These are phyloP conservation scores for Taxidea taxus DNA, from an alignment of 2,113 vertebrate species.

Conservation along the genomic window DNA sequence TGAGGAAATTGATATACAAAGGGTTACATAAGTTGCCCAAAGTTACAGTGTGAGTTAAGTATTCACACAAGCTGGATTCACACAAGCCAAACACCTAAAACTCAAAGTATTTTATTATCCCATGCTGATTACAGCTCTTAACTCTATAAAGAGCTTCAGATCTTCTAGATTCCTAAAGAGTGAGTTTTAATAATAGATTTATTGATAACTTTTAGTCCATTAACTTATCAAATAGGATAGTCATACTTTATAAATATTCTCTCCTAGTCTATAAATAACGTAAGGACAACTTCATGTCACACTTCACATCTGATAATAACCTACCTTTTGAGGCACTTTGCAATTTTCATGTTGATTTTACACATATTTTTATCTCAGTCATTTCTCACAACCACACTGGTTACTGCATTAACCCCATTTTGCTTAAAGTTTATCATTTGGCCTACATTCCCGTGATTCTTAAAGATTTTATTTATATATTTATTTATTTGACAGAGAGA, in stretches of 20 bases:
- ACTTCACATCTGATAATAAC: background rate
- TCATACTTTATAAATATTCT: background rate
- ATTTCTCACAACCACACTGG: background rate
- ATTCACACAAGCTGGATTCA: background rate
- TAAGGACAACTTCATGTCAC: background rate
- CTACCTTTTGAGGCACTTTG: background rate
- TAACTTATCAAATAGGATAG: background rate
- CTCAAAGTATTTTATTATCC: background rate
- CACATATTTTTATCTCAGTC: background rate
- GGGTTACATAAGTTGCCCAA: background rate
- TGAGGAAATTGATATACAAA: background rate
- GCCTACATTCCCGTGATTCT: background rate
- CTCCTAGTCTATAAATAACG: background rate
- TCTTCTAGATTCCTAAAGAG: background rate
- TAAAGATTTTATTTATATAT: background rate
- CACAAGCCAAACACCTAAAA: background rate
- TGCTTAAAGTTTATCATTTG: background rate
- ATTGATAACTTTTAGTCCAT: background rate
- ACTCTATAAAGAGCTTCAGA: background rate
- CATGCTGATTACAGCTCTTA: background rate
- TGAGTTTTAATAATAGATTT: background rate
- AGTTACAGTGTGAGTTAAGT: background rate
- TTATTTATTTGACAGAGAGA: no score
- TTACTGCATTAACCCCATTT: background rate
- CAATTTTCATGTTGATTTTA: background rate